Conservation (phyloP, 2,797 vertebrate species). For the Tympanoctomys barrerae region DNA sequence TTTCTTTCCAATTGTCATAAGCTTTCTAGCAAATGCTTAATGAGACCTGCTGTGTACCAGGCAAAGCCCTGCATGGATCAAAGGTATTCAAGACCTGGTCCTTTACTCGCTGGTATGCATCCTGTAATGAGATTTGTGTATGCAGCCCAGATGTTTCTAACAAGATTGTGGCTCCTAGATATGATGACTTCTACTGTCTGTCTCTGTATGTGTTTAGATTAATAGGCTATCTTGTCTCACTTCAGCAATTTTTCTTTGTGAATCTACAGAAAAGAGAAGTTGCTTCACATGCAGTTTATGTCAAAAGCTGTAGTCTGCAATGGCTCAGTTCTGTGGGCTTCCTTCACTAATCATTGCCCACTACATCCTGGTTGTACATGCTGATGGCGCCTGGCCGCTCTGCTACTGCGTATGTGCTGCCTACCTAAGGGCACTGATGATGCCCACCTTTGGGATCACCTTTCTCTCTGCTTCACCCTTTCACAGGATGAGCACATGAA, state of each 20-base stretch:
- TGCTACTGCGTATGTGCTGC: neutral
- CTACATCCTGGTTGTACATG: neutral
- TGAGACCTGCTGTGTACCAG: neutral
- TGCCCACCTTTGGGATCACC: neutral
- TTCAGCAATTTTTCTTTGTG: neutral
- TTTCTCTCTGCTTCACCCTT: neutral
- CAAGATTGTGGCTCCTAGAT: neutral
- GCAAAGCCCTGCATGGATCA: neutral
- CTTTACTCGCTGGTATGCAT: conserved; percentile 21
- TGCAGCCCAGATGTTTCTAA: neutral
- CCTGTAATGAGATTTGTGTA: neutral
- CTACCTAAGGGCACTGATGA: neutral
- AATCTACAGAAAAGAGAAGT: neutral
- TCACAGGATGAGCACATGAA: neutral
- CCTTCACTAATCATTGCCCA: neutral
- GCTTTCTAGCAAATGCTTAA: conserved; percentile 46
- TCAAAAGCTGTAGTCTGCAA: neutral
- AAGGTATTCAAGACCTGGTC: neutral
- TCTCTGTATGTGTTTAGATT: neutral
- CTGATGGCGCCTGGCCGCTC: neutral
- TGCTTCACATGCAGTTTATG: neutral
- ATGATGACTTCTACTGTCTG: neutral
- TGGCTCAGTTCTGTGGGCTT: neutral
- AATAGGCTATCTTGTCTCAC: neutral
- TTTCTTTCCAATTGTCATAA: conserved; percentile 32